These are phyloP conservation scores for Pegoplata infirma DNA, from an alignment of 2,888 invertebrate genomes.

Conservation along the genomic window DNA sequence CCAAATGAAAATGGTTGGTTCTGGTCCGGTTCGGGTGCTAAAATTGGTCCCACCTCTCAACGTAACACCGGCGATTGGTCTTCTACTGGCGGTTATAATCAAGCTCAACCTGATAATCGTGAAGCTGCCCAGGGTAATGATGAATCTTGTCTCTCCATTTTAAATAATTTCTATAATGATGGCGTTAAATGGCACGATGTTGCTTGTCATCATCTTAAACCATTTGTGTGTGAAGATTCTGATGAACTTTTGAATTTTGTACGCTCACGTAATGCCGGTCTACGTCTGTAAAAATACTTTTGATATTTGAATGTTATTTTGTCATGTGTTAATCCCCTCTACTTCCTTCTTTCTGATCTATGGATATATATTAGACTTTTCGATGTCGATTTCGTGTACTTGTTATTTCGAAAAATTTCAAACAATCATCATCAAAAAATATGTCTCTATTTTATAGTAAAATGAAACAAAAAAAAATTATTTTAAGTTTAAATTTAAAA, in stretches of 20 bases:
- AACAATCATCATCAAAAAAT: background rate
- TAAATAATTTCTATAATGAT: slow-evolving; percentile 95
- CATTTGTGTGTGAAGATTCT: slow-evolving; percentile 94
- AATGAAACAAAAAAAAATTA: slow-evolving; percentile 21
- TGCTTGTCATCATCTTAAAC: slow-evolving; percentile 91
- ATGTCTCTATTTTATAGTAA: background rate
- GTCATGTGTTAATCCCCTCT: slow-evolving; percentile 1
- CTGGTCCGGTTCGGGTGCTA: slow-evolving; percentile 95
- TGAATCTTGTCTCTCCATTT: slow-evolving; percentile 91
- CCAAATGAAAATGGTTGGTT: slow-evolving; percentile 94
- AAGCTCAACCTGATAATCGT: slow-evolving; percentile 92
- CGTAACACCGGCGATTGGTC: slow-evolving; percentile 95
- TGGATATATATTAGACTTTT: slow-evolving; percentile 33
- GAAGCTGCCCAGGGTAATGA: slow-evolving; percentile 95
- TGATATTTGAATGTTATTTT: slow-evolving; percentile 7
- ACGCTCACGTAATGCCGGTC: slow-evolving; percentile 91
- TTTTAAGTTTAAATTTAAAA: slow-evolving; percentile 55
- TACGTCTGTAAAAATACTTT: slow-evolving; percentile 88
- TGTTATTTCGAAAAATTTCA: background rate
- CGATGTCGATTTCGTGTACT: too few relatives aligned
- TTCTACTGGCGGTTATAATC: slow-evolving; percentile 91
- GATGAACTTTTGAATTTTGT: slow-evolving; percentile 94
- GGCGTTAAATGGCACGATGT: slow-evolving; percentile 93
- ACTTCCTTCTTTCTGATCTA: slow-evolving; percentile 23
- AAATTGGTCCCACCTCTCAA: slow-evolving; percentile 92